Evolutionary conservation across 2,113 vertebrate species (phyloP).

Genomic region (Zootoca vivipara): DNA sequence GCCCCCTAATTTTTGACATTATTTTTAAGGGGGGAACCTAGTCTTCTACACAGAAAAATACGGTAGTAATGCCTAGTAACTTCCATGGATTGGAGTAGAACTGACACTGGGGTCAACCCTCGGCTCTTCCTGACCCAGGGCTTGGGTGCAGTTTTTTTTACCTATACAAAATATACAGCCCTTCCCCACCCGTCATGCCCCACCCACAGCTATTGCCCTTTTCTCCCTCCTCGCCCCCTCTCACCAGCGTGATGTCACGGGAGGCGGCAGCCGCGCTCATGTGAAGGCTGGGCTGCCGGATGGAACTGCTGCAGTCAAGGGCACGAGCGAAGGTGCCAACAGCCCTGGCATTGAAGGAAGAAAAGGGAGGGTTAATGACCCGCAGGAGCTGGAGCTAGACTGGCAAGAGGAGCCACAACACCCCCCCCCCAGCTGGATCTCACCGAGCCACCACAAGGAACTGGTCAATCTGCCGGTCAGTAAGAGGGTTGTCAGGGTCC

Average conservation of each 20-base stretch:
- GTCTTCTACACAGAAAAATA: no score
- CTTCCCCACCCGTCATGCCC: not conserved
- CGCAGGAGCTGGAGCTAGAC: accelerated
- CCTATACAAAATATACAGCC: not conserved
- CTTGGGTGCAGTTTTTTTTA: not conserved
- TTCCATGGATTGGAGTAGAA: no score
- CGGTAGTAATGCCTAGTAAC: no score
- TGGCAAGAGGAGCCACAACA: not conserved
- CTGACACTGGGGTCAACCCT: no score
- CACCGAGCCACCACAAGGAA: conserved; percentile 95
- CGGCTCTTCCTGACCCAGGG: not conserved
- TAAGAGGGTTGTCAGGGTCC: conserved; percentile 92
- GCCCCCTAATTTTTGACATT: no score
- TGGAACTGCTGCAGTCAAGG: conserved; percentile 95
- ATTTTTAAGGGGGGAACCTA: no score
- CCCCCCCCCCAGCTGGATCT: conserved; percentile 27
- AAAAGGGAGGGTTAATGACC: not conserved
- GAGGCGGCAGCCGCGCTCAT: conserved; percentile 95
- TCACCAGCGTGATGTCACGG: conserved; percentile 94
- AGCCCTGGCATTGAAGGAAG: conserved; percentile 73
- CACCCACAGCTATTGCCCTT: not conserved
- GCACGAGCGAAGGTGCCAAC: conserved; percentile 93
- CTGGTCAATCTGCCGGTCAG: conserved; percentile 94
- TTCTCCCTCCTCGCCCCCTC: conserved; percentile 3
- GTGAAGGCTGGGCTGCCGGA: conserved; percentile 94